phyloP scores from a whole-genome alignment of 1,140 invertebrate genomes.

The Acromyrmex heyeri region DNA sequence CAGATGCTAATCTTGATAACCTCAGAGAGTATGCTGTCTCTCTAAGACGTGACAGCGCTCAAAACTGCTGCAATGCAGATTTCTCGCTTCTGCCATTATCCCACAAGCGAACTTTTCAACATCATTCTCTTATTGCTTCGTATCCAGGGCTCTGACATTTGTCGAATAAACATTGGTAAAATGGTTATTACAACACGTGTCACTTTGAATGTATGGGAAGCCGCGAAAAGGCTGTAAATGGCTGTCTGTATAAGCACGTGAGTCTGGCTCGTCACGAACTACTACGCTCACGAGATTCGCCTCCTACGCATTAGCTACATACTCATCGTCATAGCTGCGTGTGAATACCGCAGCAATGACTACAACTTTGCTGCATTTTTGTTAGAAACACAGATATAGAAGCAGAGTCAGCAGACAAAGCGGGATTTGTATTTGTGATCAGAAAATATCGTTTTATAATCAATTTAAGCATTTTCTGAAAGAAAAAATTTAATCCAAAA shows the following conservation, averaged over 20 bases:
- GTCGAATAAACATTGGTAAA: constrained; percentile 48
- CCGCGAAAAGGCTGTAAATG: constrained; percentile 31
- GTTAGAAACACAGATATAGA: constrained; percentile 11
- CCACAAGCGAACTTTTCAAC: constrained; percentile 8
- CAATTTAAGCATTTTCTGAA: neutral
- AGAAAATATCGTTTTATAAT: constrained; percentile 23
- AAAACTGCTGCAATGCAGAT: constrained; percentile 46
- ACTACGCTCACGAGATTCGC: constrained; percentile 45
- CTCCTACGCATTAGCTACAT: constrained; percentile 27
- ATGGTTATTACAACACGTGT: constrained; percentile 52
- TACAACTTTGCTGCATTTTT: constrained; percentile 48
- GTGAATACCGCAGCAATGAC: constrained; percentile 30
- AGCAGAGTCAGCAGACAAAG: constrained; percentile 8
- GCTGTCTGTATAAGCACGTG: constrained; percentile 37
- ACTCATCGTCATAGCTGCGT: neutral
- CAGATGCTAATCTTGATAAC: constrained; percentile 80
- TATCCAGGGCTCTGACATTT: constrained; percentile 38
- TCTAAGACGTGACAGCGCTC: constrained; percentile 66
- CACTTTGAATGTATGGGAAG: constrained; percentile 25
- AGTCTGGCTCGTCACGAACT: constrained; percentile 50
- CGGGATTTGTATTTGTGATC: neutral
- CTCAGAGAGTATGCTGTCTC: constrained; percentile 64
- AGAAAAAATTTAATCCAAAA: neutral
- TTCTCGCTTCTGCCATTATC: constrained; percentile 27
- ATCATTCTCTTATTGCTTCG: constrained; percentile 4